These are phyloP conservation scores for Notechis scutatus DNA, from an alignment of 2,113 vertebrate species.

Conservation along the genomic window DNA sequence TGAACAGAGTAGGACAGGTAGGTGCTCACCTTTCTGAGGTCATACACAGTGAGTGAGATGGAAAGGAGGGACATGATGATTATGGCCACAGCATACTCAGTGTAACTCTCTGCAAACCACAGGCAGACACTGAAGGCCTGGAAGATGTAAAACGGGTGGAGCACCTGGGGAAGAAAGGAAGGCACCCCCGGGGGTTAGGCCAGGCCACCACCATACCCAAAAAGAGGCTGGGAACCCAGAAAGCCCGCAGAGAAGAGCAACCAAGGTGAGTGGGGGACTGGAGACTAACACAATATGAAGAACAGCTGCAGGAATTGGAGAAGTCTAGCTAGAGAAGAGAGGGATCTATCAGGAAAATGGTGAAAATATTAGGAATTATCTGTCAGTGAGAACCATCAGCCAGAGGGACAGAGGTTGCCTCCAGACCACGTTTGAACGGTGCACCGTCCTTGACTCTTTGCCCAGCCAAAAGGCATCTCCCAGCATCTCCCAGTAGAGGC, in stretches of 20 bases:
- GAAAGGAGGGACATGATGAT: constrained; percentile 77
- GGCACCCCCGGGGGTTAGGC: fast-evolving
- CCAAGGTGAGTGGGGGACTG: not conserved
- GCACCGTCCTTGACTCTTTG: not conserved
- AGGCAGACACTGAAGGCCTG: constrained; percentile 79
- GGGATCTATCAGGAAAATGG: not conserved
- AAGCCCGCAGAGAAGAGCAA: not conserved
- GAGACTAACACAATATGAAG: not conserved
- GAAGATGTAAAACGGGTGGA: constrained; percentile 80
- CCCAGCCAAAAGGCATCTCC: not conserved
- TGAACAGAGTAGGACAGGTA: not conserved
- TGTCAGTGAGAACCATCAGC: not conserved
- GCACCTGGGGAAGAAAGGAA: constrained; percentile 66
- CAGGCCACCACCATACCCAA: not conserved
- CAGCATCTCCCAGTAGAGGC: too few species aligned
- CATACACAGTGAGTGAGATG: constrained; percentile 70
- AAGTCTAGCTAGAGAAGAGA: not conserved
- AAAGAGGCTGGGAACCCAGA: not conserved
- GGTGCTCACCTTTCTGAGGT: constrained; percentile 73
- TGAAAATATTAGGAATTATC: too few species aligned
- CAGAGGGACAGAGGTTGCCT: not conserved
- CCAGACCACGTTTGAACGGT: not conserved
- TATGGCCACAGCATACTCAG: constrained; percentile 74
- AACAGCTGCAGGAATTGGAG: not conserved
- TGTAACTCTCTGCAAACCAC: constrained; percentile 79